Percentiles rank a stretch among this genome's conserved stretches.
Evolutionary conservation across 2,113 vertebrate genomes (phyloP).

Genomic region (Catharus bicknelli): DNA sequence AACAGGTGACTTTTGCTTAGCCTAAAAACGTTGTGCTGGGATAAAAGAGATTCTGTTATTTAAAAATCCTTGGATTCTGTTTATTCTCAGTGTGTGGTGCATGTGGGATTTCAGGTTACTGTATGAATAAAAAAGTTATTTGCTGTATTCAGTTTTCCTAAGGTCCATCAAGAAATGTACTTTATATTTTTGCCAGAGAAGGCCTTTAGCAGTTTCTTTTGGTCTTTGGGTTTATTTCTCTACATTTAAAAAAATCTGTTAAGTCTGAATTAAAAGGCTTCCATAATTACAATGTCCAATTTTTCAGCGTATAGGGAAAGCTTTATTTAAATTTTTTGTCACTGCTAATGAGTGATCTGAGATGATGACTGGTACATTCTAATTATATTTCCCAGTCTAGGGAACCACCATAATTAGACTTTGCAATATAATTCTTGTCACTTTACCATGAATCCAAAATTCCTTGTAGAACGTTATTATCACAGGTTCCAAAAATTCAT

Average conservation of each 20-base stretch:
- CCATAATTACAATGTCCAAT: not conserved
- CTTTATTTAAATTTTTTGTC: conserved; percentile 7
- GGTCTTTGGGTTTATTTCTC: not conserved
- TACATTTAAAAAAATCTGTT: not conserved
- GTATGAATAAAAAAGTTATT: not conserved
- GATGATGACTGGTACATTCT: conserved; percentile 1
- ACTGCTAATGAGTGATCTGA: conserved; percentile 8
- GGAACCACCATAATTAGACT: conserved; percentile 13
- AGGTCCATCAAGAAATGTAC: not conserved
- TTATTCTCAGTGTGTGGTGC: not conserved
- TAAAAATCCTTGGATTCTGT: not conserved
- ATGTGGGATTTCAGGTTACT: not conserved
- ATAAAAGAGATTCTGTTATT: not conserved
- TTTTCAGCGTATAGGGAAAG: not conserved
- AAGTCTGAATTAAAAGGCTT: not conserved
- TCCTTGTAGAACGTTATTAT: not conserved
- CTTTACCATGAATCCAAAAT: not conserved
- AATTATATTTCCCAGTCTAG: conserved; percentile 26
- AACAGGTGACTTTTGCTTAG: not conserved
- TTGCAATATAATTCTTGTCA: not conserved
- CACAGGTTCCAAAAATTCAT: not conserved
- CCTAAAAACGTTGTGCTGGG: not conserved
- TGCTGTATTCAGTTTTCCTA: not conserved
- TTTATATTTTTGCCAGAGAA: not conserved
- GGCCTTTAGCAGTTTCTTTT: not conserved